Evolutionary conservation across 2,113 vertebrate genomes (phyloP), one percentile per base, ranked within the genome.

Genomic region (Hippocampus zosterae): DNA sequence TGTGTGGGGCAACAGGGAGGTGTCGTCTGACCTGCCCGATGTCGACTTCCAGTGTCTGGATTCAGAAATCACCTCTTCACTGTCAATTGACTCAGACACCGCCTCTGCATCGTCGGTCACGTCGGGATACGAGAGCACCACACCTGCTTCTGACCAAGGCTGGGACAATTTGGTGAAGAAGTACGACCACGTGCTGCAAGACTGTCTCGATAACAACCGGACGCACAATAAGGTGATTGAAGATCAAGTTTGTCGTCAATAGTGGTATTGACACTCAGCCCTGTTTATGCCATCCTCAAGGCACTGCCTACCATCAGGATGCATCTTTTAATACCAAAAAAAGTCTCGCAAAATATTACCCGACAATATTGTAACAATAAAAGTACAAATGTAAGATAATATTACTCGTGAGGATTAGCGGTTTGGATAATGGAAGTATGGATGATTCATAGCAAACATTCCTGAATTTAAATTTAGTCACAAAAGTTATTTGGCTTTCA

Each of bases 81-180:
- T 82, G 74, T 91, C 88, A 1, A 77, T 88, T 73, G 90, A 90
- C 67, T 94, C 76, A 0, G 94, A 93, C 75, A 85, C 91, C 1
- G 84, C 85, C 3, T 91, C 91, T 15, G 88, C 89, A 68, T 93
- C 93, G 48, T 92, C 93, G 12, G 84, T 93, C 82, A 95, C 94
- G 57, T 95, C 92, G 0, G 92, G 93, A 65, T 94, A 94, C 0
- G 91, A 92, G 75, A 94, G 93, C 18, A 72, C 88, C 23, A 88
- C 88, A 2, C 84, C 88, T 0, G 79, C 80, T 70, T 80, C 82
- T 2, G 90, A 93, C 69, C 84, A 80, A 3, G 79, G 78, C 75
- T 95, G 94, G 93, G 91, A 94, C 55, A 80, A 62, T 62, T 79
- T 94, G 75, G 81, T 94, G 77, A 92, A 88, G 91, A 93, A 91